Evolutionary conservation across 1,140 invertebrate species (phyloP), one percentile per base, ranked within the genome.

Genomic region (Eumaeus atala): DNA sequence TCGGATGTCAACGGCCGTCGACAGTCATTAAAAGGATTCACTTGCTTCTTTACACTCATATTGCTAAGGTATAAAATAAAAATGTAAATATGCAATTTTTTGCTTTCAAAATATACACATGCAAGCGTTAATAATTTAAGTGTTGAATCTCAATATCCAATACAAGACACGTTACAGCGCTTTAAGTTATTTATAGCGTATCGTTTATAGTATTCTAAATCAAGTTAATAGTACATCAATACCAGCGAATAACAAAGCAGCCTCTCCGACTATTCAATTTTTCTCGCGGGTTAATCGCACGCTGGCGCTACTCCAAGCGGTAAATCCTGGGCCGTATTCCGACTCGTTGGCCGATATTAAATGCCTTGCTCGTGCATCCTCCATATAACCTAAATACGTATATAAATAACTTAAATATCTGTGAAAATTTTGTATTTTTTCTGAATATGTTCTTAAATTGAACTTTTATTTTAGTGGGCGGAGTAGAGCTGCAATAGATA

Each of bases 271-370:
- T 53, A 48, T 59, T 55, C 52, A 59, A 59, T 59, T 59, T 59
- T 59, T 59, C 51, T 48, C 52, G 58, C 34, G 48, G 54, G 48
- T 55, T 59, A 55, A 59, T 59, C 58, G 58, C 50, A 17, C 58
- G 51, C 50, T 59, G 58, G 58, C 58, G 48, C 21, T 9, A 16
- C 48, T 59, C 58, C 58, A 59, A 40, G 49, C 52, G 40, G 58
- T 59, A 59, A 59, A 55, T 55, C 58, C 42, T 34, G 18, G n/a
- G 35, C 28, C 48, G 48, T 34, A 35, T 53, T 53, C 56, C 37
- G 47, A 40, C 56, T 58, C 56, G 42, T 51, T 51, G 56, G 40
- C 35, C 47, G 51, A 58, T 58, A 58, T 58, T 53, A 53, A 53
- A 53, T 44, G 21, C 51, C 51, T 14, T n/a, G n/a, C 21, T 28